A percentile compares a stretch with the other conserved stretches of the same genome.
phyloP scores from a whole-genome alignment of 1,140 invertebrate species.

The Drosophila dunni region DNA sequence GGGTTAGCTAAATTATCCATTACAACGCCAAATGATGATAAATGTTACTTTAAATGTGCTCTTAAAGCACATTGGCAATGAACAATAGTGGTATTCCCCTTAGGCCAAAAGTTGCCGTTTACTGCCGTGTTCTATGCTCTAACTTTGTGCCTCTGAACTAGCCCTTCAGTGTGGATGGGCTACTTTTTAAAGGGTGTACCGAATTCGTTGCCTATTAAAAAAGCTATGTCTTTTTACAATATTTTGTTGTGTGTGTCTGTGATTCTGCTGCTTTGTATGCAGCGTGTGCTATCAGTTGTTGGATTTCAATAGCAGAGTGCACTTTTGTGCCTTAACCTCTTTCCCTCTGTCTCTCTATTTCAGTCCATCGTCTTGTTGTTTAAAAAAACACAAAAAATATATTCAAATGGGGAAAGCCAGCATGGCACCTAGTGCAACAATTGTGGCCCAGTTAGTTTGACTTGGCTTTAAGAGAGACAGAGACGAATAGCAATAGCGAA shows the following conservation, averaged over 20 bases:
- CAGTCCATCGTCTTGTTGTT: background rate
- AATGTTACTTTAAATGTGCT: constrained; percentile 40
- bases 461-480: constrained; percentile 39
- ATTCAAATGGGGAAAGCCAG: constrained; percentile 24
- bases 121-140: constrained; percentile 39
- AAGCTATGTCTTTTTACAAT: background rate
- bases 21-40: constrained; percentile 57
- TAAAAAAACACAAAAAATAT: constrained; percentile 27
- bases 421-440: constrained; percentile 18
- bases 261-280: constrained; percentile 65
- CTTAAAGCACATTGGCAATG: constrained; percentile 44
- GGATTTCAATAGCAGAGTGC: constrained; percentile 68
- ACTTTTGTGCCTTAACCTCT: constrained; percentile 57
- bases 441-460: constrained; percentile 23
- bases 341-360: background rate
- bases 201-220: background rate
- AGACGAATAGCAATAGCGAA: too few relatives aligned
- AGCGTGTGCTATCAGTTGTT: constrained; percentile 68
- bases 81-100: background rate
- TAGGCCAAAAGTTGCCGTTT: constrained; percentile 30
- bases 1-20: constrained; percentile 46
- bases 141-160: background rate
- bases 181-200: constrained; percentile 26
- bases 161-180: too few relatives aligned
- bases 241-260: constrained; percentile 13